Evolutionary conservation across 2,797 vertebrate genomes (phyloP).

Genomic region (Molossus molossus): DNA sequence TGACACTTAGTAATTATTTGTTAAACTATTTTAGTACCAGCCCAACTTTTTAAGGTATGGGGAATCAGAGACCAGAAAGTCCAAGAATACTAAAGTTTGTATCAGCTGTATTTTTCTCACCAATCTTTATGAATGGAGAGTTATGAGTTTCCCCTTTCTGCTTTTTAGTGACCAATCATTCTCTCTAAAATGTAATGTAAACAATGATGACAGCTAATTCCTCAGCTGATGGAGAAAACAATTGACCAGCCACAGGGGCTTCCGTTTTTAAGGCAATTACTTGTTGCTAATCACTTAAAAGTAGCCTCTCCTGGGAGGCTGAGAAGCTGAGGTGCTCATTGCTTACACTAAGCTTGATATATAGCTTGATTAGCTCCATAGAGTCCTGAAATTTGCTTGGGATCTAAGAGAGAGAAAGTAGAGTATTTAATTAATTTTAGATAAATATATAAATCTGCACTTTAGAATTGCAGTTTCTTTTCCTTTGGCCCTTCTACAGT

Average conservation of each 20-base stretch:
- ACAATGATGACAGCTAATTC: constrained; percentile 53
- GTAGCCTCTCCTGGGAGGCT: background rate
- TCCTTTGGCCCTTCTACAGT: constrained; percentile 42
- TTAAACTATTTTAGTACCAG: background rate
- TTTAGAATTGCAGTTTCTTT: constrained; percentile 62
- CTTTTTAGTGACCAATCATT: constrained; percentile 19
- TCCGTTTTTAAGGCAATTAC: constrained; percentile 65
- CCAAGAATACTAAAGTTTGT: constrained; percentile 16
- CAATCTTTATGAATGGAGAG: constrained; percentile 48
- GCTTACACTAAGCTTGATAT: constrained; percentile 60
- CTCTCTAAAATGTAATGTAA: constrained; percentile 56
- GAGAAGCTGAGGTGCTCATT: constrained; percentile 33
- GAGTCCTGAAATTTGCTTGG: constrained; percentile 54
- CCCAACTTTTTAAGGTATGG: background rate
- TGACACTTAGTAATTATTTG: constrained; percentile 15
- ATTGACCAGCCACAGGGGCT: constrained; percentile 31
- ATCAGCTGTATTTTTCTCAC: background rate
- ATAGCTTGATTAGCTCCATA: constrained; percentile 30
- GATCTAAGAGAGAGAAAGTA: constrained; percentile 40
- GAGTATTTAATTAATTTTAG: constrained; percentile 73
- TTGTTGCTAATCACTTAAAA: constrained; percentile 65
- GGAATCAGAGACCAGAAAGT: constrained; percentile 32
- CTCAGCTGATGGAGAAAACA: constrained; percentile 10
- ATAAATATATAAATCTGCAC: constrained; percentile 72
- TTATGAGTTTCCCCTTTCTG: constrained; percentile 13